A percentile compares a stretch with the other conserved stretches of the same genome.
Conservation (phyloP, 2,113 vertebrate genomes). For the Lepus americanus region DNA sequence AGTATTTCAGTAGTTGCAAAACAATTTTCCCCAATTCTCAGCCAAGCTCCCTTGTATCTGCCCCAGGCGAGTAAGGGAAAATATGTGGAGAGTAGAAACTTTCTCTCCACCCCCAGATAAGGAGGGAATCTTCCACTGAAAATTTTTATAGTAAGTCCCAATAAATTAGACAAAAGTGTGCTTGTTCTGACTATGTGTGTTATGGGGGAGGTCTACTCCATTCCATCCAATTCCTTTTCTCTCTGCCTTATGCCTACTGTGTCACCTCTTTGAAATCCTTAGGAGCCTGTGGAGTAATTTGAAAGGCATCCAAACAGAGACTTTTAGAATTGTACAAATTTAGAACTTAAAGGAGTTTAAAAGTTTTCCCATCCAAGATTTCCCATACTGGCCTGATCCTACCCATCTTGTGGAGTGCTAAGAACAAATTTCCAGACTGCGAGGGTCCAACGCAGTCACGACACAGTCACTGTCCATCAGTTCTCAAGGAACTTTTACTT, state of each 20-base stretch:
- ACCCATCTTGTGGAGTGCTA: background rate
- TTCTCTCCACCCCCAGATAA: background rate
- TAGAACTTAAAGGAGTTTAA: background rate
- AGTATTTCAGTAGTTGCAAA: background rate
- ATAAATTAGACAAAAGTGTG: background rate
- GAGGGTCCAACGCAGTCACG: too few species aligned
- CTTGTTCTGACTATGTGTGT: background rate
- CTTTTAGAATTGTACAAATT: slow-evolving; percentile 11
- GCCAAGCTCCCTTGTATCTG: background rate
- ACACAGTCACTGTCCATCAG: too few species aligned
- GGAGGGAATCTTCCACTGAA: background rate
- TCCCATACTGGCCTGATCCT: background rate
- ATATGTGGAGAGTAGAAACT: background rate
- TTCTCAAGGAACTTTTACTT: too few species aligned
- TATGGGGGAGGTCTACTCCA: background rate
- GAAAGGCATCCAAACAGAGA: background rate
- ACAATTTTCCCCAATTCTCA: background rate
- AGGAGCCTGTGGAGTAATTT: background rate
- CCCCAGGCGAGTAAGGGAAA: background rate
- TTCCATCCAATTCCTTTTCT: background rate
- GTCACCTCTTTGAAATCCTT: background rate
- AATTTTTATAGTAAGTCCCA: background rate
- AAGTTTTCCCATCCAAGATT: background rate
- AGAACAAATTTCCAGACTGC: slow-evolving; percentile 15
- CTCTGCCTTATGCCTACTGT: too few species aligned